A percentile compares a stretch with the other conserved stretches of the same genome.
Conservation (phyloP, 2,113 vertebrate species). For the Thymallus thymallus region DNA sequence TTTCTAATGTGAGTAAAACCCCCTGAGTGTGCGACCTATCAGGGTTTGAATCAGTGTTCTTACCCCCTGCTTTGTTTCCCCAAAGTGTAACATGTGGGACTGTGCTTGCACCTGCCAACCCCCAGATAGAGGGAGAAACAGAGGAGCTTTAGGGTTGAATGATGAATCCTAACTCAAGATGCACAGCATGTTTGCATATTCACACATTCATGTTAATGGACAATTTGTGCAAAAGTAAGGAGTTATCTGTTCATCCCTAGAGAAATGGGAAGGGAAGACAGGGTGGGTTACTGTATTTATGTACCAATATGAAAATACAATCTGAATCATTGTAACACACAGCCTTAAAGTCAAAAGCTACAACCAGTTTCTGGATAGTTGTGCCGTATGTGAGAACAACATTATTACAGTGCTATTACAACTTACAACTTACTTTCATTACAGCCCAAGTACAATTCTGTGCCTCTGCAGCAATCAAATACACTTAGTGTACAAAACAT, state of each 20-base stretch:
- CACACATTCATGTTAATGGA: no score
- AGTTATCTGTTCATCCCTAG: no score
- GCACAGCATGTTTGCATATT: background rate
- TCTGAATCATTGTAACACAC: background rate
- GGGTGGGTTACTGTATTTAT: no score
- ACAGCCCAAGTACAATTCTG: background rate
- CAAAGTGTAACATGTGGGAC: slow-evolving; percentile 75
- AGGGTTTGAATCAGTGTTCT: background rate
- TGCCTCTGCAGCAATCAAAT: background rate
- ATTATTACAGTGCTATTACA: background rate
- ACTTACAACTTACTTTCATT: background rate
- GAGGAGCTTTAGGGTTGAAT: no score
- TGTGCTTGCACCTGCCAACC: slow-evolving; percentile 83
- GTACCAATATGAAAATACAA: no score
- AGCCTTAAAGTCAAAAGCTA: background rate
- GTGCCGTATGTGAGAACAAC: background rate
- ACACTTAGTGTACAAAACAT: background rate
- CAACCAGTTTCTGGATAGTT: background rate
- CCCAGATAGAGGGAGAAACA: slow-evolving; percentile 58
- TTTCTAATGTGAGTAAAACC: slow-evolving; percentile 57
- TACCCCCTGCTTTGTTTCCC: slow-evolving; percentile 8
- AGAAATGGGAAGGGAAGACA: no score
- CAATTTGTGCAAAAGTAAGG: no score
- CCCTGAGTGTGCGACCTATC: background rate
- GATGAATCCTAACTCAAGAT: background rate